Percentiles rank a stretch among this genome's conserved stretches.
These are phyloP conservation scores for Sebastes diaconus DNA, from an alignment of 2,797 vertebrate genomes.

Conservation along the genomic window DNA sequence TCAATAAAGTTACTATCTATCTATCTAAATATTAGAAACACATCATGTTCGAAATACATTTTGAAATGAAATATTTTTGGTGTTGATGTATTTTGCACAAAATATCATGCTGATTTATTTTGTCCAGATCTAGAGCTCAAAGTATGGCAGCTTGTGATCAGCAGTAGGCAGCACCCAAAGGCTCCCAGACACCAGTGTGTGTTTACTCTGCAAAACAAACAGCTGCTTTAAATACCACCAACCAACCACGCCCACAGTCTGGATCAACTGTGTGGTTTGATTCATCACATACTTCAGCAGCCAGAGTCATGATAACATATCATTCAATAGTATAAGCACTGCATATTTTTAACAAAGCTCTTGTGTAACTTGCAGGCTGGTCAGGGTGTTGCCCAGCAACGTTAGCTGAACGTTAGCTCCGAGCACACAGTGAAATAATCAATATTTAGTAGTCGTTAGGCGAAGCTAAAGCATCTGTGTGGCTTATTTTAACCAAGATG, in stretches of 20 bases:
- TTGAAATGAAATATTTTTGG: neutral
- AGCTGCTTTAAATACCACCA: conserved; percentile 46
- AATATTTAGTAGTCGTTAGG: conserved; percentile 38
- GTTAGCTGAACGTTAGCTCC: conserved; percentile 24
- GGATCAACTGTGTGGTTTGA: neutral
- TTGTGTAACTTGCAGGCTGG: neutral
- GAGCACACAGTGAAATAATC: conserved; percentile 28
- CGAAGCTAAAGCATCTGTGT: neutral
- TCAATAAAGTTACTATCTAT: no score
- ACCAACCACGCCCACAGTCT: conserved; percentile 73
- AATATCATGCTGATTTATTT: neutral
- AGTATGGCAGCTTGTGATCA: neutral
- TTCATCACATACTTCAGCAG: neutral
- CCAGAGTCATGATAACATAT: neutral
- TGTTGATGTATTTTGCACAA: neutral
- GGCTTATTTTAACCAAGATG: no score
- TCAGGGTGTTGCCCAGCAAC: neutral
- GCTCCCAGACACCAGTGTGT: neutral
- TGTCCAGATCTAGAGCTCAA: neutral
- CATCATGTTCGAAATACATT: no score
- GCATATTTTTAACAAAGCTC: neutral
- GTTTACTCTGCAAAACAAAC: conserved; percentile 48
- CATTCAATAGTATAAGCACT: no score
- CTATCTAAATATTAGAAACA: neutral
- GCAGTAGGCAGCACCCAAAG: neutral